Conservation (phyloP, 2,113 vertebrate species). For the Anoura caudifer region DNA sequence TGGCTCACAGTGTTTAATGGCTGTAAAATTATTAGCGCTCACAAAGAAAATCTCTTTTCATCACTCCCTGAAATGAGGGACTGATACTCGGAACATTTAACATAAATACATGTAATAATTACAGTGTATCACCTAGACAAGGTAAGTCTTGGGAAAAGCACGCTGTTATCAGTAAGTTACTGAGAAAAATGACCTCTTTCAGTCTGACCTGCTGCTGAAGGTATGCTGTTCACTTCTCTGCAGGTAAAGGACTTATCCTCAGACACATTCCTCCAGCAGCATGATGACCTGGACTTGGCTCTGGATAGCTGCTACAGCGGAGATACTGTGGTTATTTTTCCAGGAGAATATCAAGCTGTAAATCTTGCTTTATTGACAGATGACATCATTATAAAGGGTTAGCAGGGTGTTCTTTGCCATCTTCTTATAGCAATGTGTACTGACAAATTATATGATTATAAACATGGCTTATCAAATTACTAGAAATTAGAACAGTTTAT, state of each 20-base stretch:
- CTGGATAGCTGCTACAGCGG: constrained; percentile 74
- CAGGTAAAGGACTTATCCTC: constrained; percentile 72
- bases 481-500: background rate
- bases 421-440: background rate
- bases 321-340: constrained; percentile 73
- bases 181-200: background rate
- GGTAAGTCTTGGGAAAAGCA: background rate
- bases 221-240: background rate
- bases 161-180: background rate
- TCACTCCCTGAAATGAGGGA: background rate
- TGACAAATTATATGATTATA: background rate
- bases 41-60: background rate
- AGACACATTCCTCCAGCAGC: constrained; percentile 72
- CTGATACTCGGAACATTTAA: background rate
- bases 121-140: background rate
- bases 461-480: background rate
- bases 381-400: constrained; percentile 76
- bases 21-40: background rate
- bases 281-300: constrained; percentile 69
- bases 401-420: background rate
- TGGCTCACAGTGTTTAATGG: background rate
- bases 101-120: background rate
- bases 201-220: background rate
- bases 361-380: constrained; percentile 75
- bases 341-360: constrained; percentile 76